These are phyloP conservation scores for Yponomeuta sedellus DNA, from an alignment of 2,888 invertebrate species.

Conservation along the genomic window DNA sequence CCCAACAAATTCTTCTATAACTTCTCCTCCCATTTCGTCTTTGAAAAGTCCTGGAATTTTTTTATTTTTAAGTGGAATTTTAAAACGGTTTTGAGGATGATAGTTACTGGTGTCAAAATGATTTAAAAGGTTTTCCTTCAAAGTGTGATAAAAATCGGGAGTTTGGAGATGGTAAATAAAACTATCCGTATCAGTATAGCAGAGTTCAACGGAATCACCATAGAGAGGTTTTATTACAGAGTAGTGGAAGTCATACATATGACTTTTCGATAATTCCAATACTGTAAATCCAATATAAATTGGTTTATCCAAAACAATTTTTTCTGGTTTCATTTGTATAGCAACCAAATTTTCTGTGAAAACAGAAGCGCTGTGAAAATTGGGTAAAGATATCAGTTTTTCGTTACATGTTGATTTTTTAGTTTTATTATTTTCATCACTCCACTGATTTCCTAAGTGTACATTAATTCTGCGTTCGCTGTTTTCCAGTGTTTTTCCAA, in stretches of 20 bases:
- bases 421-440: too few species aligned
- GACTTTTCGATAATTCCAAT: constrained; percentile 16
- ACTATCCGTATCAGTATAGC: constrained; percentile 22
- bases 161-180: constrained; percentile 19
- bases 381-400: too few species aligned
- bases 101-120: constrained; percentile 17
- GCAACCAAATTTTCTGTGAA: too few species aligned
- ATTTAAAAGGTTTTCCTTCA: constrained; percentile 4
- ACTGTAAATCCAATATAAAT: constrained; percentile 19
- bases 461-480: too few species aligned
- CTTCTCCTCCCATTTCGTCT: constrained; percentile 2
- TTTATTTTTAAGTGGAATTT: background rate
- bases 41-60: constrained; percentile 5
- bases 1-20: too few species aligned
- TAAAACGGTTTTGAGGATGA: background rate
- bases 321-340: too few species aligned
- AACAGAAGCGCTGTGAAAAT: too few species aligned
- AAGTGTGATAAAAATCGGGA: constrained; percentile 16
- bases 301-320: constrained; percentile 15
- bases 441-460: too few species aligned
- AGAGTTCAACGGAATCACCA: constrained; percentile 14
- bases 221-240: constrained; percentile 15
- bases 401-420: too few species aligned
- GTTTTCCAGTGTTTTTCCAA: too few species aligned
- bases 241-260: constrained; percentile 19